Evolutionary conservation across 2,113 vertebrate genomes (phyloP), one percentile per base, ranked within the genome.

Genomic region (Chunga burmeisteri): DNA sequence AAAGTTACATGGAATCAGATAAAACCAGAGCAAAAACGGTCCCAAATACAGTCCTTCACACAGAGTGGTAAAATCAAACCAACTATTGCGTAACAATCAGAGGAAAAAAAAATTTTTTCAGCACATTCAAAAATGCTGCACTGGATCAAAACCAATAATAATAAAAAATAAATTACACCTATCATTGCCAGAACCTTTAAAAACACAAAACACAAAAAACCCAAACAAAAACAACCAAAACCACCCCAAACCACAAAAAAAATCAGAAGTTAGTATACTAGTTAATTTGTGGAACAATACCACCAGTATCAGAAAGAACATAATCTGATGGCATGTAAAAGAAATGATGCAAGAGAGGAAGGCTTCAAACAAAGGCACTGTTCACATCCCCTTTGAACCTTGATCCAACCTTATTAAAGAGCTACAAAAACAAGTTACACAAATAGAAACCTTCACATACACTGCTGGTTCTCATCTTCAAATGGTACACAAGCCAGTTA

Each of bases 391-490:
- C 62, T 81, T 12, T 61, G 59, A 84, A 29, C 38, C 42, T 10
- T 14, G 14, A 49, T 7, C 40, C 40, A 72, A 10, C 4, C 40
- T 59, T 34, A 74, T 7, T n/a, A 18, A 25, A 56, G 55, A 58
- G 75, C n/a, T 6, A n/a, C 32, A 72, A 61, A 49, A 74, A 68
- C 3, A 62, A 91, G 32, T 22, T 3, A 34, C 20, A 53, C 19
- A 27, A 81, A 19, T 30, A 47, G 29, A 73, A 77, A 36, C 40
- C n/a, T 15, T 79, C 6, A 99, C 99, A 98, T 97, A 99, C 99
- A 10, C 98, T 99, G 95, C 98, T 99, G 11, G 99, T 99, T 90
- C 98, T 99, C 99, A 99, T 99, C 98, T 99, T 99, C 80, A 99
- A 97, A 93, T 99, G 99, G 95, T 99, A 99, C 96, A 99, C 99